Base-by-base conservation (phyloP, 2,888 invertebrate species). In the Anarsia innoxiella region DNA sequence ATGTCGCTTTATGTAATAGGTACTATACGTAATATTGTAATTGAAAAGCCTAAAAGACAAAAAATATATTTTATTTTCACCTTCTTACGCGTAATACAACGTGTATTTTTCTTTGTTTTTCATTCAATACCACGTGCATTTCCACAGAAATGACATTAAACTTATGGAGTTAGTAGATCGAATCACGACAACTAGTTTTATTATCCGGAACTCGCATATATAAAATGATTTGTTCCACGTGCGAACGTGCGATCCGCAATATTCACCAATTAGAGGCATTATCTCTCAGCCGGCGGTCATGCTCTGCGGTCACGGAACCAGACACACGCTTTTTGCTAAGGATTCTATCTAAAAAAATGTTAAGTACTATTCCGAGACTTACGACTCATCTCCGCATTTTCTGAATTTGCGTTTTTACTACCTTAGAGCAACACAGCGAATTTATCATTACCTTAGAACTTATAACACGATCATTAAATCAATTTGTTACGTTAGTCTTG, bases 151-250 rank as follows among this genome's bases (percentile, higher is more conserved):
- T n/a, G n/a, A n/a, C n/a, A n/a, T n/a, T n/a, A n/a, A n/a, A n/a
- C n/a, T 53, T 57, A 61, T 53, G 53, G 61, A 67, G 51, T 55
- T 67, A 72, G 57, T 74, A 68, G 70, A 76, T 74, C 69, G 63
- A 49, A 71, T 70, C 71, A 60, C 55, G 51, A 56, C 54, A 53
- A 58, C 58, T 53, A 55, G 52, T 59, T 59, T 62, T 63, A 56
- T 56, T 56, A 61, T 70, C 66, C 70, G 78, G 74, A 75, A 76
- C 69, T 75, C 42, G 54, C 48, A 48, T 48, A 51, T 52, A 45
- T 50, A 65, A n/a, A n/a, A n/a, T n/a, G n/a, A 75, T 77, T 75
- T 58, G 70, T 70, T 76, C 58, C 68, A 67, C 63, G 59, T 66
- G 59, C 61, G 66, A 64, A n/a, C 65, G 25, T 13, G 51, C 54